Evolutionary conservation across 2,797 vertebrate genomes (phyloP).

Genomic region (Pangasius larnaudii): DNA sequence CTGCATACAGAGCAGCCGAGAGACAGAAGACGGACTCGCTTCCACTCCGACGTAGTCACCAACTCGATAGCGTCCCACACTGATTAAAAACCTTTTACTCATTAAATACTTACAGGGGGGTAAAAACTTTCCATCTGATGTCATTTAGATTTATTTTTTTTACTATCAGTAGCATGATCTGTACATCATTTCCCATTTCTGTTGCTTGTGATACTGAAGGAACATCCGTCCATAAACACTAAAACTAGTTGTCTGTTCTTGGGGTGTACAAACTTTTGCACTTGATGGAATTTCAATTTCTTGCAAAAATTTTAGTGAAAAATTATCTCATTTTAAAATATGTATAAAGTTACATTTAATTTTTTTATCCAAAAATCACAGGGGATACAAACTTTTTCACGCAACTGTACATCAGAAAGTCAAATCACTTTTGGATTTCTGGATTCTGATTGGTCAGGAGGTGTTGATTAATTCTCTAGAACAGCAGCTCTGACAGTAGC

Average conservation of each 20-base stretch:
- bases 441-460: too few species aligned
- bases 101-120: neutral
- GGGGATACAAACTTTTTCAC: too few species aligned
- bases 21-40: neutral
- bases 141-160: neutral
- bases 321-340: neutral
- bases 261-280: neutral
- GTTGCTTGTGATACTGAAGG: neutral
- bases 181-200: neutral
- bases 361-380: too few species aligned
- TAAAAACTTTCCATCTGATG: neutral
- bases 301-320: neutral
- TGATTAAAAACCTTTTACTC: neutral
- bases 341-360: neutral
- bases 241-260: neutral
- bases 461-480: too few species aligned
- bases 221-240: neutral
- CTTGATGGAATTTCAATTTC: neutral
- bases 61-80: neutral
- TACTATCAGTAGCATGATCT: neutral
- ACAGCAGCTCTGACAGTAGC: neutral
- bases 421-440: too few species aligned
- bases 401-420: too few species aligned
- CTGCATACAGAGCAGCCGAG: conserved; percentile 17
- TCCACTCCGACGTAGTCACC: neutral